These are phyloP conservation scores for Seladonia tumulorum DNA, from an alignment of 2,888 invertebrate species.

Conservation along the genomic window DNA sequence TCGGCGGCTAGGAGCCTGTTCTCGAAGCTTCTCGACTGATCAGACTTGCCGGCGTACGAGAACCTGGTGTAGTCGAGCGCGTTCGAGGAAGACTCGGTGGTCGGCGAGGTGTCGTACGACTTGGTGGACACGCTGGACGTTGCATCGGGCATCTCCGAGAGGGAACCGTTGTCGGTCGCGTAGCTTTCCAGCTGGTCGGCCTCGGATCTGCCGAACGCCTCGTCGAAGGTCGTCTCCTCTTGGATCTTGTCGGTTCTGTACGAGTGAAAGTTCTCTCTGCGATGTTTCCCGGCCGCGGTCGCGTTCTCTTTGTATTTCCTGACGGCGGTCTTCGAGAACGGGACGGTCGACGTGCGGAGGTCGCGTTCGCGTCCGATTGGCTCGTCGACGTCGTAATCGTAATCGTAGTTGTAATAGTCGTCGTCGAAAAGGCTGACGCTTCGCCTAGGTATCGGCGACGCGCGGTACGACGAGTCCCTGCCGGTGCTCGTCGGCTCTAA, in stretches of 20 bases:
- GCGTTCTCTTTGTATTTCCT: constrained; percentile 75
- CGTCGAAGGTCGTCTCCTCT: constrained; percentile 77
- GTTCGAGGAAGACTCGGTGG: constrained; percentile 78
- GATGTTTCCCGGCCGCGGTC: constrained; percentile 40
- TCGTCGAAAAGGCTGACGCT: constrained; percentile 80
- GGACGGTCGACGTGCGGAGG: constrained; percentile 7
- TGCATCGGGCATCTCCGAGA: constrained; percentile 70
- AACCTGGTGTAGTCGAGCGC: constrained; percentile 67
- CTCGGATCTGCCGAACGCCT: constrained; percentile 43
- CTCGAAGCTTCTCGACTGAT: constrained; percentile 77
- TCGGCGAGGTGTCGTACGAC: constrained; percentile 77
- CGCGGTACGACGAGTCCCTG: constrained; percentile 62
- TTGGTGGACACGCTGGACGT: constrained; percentile 72
- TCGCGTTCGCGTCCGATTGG: background rate
- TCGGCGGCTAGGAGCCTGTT: constrained; percentile 80
- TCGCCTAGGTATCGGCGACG: constrained; percentile 73
- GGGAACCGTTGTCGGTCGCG: constrained; percentile 45
- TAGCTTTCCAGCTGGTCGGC: constrained; percentile 42
- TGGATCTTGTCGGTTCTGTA: constrained; percentile 80
- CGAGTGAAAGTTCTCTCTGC: constrained; percentile 71
- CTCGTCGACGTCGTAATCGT: constrained; percentile 60
- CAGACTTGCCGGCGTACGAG: constrained; percentile 56
- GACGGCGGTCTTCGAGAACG: constrained; percentile 62
- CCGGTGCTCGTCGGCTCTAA: constrained; percentile 67
- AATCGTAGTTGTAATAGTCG: constrained; percentile 41